Conservation (phyloP, 1,140 invertebrate genomes). For the Drosophila ambigua region DNA sequence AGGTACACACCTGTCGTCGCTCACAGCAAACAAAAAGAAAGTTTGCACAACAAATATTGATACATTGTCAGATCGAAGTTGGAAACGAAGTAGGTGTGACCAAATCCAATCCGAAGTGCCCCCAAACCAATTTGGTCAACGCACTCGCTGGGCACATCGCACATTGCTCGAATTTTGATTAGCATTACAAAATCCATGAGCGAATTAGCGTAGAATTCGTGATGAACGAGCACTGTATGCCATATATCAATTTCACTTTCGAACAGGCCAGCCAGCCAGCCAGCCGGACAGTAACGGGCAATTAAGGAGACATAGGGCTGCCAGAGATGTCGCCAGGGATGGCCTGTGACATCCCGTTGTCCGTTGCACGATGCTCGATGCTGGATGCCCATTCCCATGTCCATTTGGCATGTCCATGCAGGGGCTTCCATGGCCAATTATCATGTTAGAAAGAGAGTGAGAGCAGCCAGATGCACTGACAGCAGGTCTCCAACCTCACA, state of each 20-base stretch:
- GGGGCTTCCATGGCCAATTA: slow-evolving; percentile 66
- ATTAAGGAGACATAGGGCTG: slow-evolving; percentile 73
- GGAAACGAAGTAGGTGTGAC: slow-evolving; percentile 31
- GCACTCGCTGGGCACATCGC: slow-evolving; percentile 6
- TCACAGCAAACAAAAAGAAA: slow-evolving; percentile 61
- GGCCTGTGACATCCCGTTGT: slow-evolving; percentile 12
- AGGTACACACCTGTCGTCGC: not conserved
- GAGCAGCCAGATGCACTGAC: slow-evolving; percentile 54
- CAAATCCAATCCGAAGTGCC: not conserved
- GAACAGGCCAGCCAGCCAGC: not conserved
- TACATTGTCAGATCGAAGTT: slow-evolving; percentile 29
- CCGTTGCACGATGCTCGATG: too few relatives aligned
- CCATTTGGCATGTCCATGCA: slow-evolving; percentile 37
- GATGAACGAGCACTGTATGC: slow-evolving; percentile 3
- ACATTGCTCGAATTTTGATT: slow-evolving; percentile 47
- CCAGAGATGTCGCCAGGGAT: slow-evolving; percentile 49
- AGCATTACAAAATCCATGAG: slow-evolving; percentile 45
- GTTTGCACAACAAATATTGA: slow-evolving; percentile 53
- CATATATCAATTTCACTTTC: slow-evolving; percentile 74
- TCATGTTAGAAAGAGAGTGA: slow-evolving; percentile 76
- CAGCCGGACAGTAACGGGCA: slow-evolving; percentile 32
- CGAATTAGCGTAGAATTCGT: slow-evolving; percentile 49
- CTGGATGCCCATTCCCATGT: slow-evolving; percentile 38
- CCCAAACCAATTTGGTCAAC: slow-evolving; percentile 30
- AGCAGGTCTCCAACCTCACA: slow-evolving; percentile 44